These are phyloP conservation scores for Cryptomyrus ogoouensis DNA, from an alignment of 2,113 vertebrate species.

Conservation along the genomic window DNA sequence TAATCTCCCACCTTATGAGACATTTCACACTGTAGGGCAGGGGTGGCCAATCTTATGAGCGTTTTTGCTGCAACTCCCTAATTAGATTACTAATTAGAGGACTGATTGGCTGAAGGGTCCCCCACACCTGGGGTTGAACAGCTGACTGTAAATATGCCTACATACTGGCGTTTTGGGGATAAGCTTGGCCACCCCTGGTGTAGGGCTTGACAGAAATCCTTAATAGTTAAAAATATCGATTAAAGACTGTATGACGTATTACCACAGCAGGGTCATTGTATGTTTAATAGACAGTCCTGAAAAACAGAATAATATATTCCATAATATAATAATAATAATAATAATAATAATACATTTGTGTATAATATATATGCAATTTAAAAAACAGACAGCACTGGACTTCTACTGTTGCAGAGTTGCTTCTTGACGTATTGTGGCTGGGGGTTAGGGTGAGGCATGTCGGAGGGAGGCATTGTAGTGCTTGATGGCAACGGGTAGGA, in stretches of 20 bases:
- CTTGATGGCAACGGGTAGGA: not conserved
- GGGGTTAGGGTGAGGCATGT: not conserved
- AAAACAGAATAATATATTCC: not conserved
- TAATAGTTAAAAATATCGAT: not conserved
- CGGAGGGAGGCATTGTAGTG: not conserved
- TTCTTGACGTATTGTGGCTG: not conserved
- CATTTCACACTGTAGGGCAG: not conserved
- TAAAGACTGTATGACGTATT: not conserved
- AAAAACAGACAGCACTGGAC: not conserved
- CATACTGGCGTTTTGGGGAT: not conserved
- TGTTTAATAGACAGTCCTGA: not conserved
- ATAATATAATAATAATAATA: not conserved
- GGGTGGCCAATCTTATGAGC: not conserved
- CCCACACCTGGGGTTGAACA: not conserved
- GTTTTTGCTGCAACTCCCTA: not conserved
- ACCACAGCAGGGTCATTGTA: not conserved
- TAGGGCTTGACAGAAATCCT: not conserved
- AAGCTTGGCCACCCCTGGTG: not conserved
- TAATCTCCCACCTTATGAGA: not conserved
- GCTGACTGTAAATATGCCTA: not conserved
- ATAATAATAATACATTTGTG: too few species aligned
- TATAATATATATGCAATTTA: not conserved
- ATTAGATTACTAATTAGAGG: not conserved
- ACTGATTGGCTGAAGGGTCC: not conserved
- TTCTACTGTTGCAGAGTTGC: not conserved